phyloP scores from a whole-genome alignment of 2,113 vertebrate species.

The Vimba vimba region DNA sequence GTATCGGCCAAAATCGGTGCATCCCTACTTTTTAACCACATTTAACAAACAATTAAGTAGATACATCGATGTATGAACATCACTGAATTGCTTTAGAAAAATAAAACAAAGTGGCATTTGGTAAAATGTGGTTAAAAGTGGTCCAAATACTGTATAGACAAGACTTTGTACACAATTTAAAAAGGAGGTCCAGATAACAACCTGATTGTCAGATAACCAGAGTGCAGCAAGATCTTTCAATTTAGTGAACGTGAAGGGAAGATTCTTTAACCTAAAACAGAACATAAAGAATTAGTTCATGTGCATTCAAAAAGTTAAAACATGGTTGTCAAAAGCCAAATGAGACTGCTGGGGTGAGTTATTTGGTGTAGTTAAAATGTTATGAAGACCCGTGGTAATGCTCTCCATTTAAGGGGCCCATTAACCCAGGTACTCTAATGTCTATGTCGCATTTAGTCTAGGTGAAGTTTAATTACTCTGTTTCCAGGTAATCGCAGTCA shows the following conservation, averaged over 20 bases:
- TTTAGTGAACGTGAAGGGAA: slow-evolving; percentile 97
- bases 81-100: neutral
- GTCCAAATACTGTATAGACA: neutral
- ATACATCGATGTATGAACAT: neutral
- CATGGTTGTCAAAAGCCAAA: neutral
- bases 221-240: slow-evolving; percentile 97
- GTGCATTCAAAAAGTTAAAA: neutral
- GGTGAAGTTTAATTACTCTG: slow-evolving; percentile 49
- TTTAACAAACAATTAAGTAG: neutral
- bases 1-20: no score
- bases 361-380: slow-evolving; percentile 29
- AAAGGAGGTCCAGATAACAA: slow-evolving; percentile 63
- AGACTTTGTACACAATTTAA: neutral
- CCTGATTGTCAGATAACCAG: slow-evolving; percentile 99
- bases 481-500: slow-evolving; percentile 39
- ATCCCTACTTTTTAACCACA: neutral
- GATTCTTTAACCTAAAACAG: slow-evolving; percentile 89
- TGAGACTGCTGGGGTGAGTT: neutral
- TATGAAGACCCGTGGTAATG: neutral
- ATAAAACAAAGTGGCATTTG: neutral
- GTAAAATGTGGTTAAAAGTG: neutral
- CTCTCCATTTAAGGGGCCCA: slow-evolving; percentile 24
- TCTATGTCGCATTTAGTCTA: slow-evolving; percentile 38
- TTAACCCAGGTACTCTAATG: slow-evolving; percentile 44
- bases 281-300: neutral